A percentile compares a stretch with the other conserved stretches of the same genome.
Evolutionary conservation across 1,140 invertebrate genomes (phyloP).

Genomic region (Zelostemma sp.): DNA sequence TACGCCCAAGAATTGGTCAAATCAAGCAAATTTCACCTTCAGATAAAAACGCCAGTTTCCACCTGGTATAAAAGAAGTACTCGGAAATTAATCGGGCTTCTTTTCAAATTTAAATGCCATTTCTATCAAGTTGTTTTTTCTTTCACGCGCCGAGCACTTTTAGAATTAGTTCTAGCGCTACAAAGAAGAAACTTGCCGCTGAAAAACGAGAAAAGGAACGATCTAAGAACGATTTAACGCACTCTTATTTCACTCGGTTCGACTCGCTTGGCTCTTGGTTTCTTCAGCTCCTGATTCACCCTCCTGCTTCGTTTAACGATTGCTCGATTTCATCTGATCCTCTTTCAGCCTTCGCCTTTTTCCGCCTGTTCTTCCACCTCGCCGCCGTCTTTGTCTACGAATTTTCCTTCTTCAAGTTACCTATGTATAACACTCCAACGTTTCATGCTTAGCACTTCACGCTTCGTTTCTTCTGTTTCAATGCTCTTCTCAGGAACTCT

Average conservation of each 20-base stretch:
- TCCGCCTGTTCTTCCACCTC: conserved; percentile 4
- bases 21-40: not conserved
- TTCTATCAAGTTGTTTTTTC: conserved; percentile 5
- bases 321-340: conserved; percentile 13
- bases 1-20: too few relatives aligned
- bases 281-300: conserved; percentile 11
- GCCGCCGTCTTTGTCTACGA: conserved; percentile 6
- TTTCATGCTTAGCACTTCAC: conserved; percentile 11
- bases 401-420: conserved; percentile 1
- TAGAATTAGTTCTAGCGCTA: conserved; percentile 3
- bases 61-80: not conserved
- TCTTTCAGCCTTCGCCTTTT: conserved; percentile 5
- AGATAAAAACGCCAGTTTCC: not conserved
- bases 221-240: conserved; percentile 18
- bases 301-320: conserved; percentile 15
- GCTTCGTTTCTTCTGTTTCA: conserved; percentile 6
- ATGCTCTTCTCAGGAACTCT: not conserved
- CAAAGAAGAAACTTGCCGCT: not conserved
- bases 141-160: not conserved
- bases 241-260: conserved; percentile 14
- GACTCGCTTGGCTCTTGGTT: conserved; percentile 13
- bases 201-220: conserved; percentile 14
- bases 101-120: not conserved
- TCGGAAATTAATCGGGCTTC: not conserved
- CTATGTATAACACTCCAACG: conserved; percentile 7